Evolutionary conservation across 2,888 invertebrate genomes (phyloP), one percentile per base, ranked within the genome.

Genomic region (Metacarcinus magister): DNA sequence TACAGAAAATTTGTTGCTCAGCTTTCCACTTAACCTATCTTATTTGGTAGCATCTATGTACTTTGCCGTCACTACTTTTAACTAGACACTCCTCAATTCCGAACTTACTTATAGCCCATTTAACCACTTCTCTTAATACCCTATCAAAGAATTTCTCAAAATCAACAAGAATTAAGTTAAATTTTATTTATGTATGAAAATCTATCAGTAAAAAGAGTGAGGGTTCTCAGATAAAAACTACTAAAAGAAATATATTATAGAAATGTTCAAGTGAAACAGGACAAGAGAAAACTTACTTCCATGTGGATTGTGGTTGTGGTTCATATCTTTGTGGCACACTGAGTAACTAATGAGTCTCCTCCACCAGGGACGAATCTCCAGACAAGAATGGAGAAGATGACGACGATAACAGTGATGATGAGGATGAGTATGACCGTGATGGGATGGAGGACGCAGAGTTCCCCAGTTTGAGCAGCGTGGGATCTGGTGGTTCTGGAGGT

Each of bases 301-400:
- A 28, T 75, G 75, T 75, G 75, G 8, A 28, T 0, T 0, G 8
- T 28, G 75, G 75, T 28, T 0, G n/a, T 7, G 16, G 28, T 75
- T 7, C 75, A 4, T 75, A 10, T 10, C 75, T n/a, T 5, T 28
- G 7, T 75, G 75, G 3, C 75, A 28, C 75, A 75, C 75, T 75
- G 0, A 19, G 3, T 23, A 28, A 75, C 28, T 28, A 23, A 19
- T 39, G 39, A 39, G 23, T 60, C 60, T 60, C 2, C 60, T 60
- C 60, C 60, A n/a, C 2, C 96, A 97, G 97, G 54, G 97, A 97
- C 39, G 96, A 95, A 43, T 97, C 97, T 87, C 97, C 97, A 97
- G 98, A 98, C 1, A 98, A 98, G 95, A 98, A 98, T 44, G 96
- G 94, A 4, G 96, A 96, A 43, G 98, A 98, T 13, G 98, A 98